Base-by-base conservation (phyloP, 2,113 vertebrate species). In the Gallinago undulata region DNA sequence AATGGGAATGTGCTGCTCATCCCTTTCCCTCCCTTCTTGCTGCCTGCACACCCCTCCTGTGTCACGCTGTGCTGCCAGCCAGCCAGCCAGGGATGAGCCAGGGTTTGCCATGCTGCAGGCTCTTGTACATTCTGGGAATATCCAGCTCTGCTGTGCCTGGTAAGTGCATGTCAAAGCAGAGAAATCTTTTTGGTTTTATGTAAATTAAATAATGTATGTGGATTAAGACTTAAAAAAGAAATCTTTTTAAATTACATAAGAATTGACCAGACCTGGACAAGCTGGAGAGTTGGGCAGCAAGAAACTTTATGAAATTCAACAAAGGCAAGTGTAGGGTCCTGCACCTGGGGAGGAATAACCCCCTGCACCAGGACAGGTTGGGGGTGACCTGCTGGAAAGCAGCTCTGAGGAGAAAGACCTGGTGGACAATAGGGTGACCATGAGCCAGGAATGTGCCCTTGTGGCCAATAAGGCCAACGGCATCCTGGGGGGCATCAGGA, bases 211-310 rank as follows among this genome's bases (percentile, higher is more conserved):
- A 13, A 47, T 30, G 3, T 59, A 11, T 59, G 7, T 41, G 24
- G 19, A 35, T 75, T 57, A 41, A 78, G 60, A 33, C 7, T 74
- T 82, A 9, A 79, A 78, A 53, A 66, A 19, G 6, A 63, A 55
- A 7, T 37, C 0, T 57, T 31, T 69, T 57, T 67, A 10, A 80
- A 28, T 53, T 19, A n/a, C 0, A 0, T 73, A 47, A 76, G 43
- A 31, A 77, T 7, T 89, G 53, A 35, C 12, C 9, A 24, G 12
- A 16, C 7, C 6, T 12, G 35, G 33, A 55, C 27, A 55, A 27
- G 15, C 28, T 30, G 28, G 53, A 6, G 27, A 55, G 53, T 17
- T 55, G 53, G 53, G 27, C 53, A 55, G 27, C 9, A 27, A 55
- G 53, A 28, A 53, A 53, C 27, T 9, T 53, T 17, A 28, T 28